Evolutionary conservation across 2,113 vertebrate genomes (phyloP).

Genomic region (Strix uralensis): DNA sequence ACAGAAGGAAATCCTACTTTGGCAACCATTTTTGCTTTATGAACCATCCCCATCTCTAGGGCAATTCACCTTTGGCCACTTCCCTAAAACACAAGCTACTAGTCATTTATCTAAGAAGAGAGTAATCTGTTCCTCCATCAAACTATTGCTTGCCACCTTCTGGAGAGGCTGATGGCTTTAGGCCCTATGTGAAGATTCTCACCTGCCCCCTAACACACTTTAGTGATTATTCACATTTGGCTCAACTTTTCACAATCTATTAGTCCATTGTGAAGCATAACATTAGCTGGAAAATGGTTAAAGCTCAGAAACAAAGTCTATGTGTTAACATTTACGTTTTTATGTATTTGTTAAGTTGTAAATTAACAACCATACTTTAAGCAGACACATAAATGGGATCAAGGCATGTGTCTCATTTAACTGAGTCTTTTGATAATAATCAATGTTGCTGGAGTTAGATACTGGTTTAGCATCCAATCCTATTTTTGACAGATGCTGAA

Average conservation of each 20-base stretch:
- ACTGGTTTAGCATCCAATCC: neutral
- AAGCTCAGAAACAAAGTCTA: neutral
- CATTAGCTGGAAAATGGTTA: neutral
- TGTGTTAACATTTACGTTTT: neutral
- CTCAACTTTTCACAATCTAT: neutral
- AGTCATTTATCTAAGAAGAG: neutral
- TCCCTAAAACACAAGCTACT: neutral
- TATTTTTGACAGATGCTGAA: neutral
- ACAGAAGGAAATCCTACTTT: neutral
- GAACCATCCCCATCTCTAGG: neutral
- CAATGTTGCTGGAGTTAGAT: neutral
- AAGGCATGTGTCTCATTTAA: neutral
- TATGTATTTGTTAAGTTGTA: neutral
- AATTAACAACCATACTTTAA: neutral
- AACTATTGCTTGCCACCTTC: neutral
- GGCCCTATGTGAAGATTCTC: neutral
- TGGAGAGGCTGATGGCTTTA: neutral
- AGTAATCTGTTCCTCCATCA: neutral
- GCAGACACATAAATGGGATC: neutral
- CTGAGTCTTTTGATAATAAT: neutral
- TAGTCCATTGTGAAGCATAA: neutral
- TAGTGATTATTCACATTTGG: neutral
- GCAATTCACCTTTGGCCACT: neutral
- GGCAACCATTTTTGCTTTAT: neutral
- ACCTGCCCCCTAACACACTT: accelerated